Base-by-base conservation (phyloP, 2,888 invertebrate genomes). In the Hydroisotoma schaefferi region DNA sequence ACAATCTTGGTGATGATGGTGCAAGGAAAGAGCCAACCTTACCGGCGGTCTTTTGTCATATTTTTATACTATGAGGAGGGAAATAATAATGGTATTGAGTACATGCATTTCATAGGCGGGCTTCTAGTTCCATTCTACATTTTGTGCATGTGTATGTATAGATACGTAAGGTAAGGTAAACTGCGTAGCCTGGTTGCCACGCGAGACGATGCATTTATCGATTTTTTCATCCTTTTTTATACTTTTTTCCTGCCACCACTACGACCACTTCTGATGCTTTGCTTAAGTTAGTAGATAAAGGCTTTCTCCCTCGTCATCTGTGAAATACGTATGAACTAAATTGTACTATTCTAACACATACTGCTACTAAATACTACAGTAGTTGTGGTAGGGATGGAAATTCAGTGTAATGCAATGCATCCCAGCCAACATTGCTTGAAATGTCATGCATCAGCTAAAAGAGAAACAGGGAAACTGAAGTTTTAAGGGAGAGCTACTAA, bases 181-280 rank as follows among this genome's bases (percentile, higher is more conserved):
- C 60, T 59, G 59, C 59, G 60, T 59, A 56, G 66, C 64, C 53
- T 61, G 59, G 67, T 69, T 69, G 65, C 68, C 64, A 66, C 68
- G 68, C 70, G 70, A 70, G 67, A 68, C 68, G 65, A 65, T 71
- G 71, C 71, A 71, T 61, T 71, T 71, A 69, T 69, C 66, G 68
- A 65, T 67, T 69, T 69, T 67, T 70, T 66, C 65, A 55, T 51
- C 37, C 60, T 57, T 64, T 63, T 60, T 67, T 63, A 57, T 63
- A 53, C 54, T 55, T 56, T 38, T 63, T 58, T 57, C 37, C 33
- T 57, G 55, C 55, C 57, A 54, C 48, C 57, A 48, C 61, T 65
- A 49, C 56, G 57, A 37, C 37, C 28, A 3, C 27, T 15, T 10
- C 8, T 20, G 43, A n/a, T n/a, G n/a, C n/a, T n/a, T n/a, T n/a